phyloP scores from a whole-genome alignment of 2,797 vertebrate species.

The Peromyscus melanophrys region DNA sequence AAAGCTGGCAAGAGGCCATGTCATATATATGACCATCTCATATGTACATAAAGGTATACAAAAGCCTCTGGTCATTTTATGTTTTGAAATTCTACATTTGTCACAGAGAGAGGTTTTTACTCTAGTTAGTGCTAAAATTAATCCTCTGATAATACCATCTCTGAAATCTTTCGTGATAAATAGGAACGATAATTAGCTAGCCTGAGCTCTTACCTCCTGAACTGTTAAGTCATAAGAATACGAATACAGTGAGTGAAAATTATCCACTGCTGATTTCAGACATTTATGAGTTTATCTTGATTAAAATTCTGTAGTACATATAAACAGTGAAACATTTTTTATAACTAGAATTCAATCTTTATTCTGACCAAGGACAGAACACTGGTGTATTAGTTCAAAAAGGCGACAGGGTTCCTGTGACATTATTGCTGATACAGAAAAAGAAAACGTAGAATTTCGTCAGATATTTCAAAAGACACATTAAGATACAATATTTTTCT shows the following conservation, averaged over 20 bases:
- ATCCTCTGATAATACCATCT: conserved; percentile 50
- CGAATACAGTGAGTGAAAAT: conserved; percentile 74
- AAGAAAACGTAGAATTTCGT: conserved; percentile 19
- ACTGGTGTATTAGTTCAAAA: conserved; percentile 76
- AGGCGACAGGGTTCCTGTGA: not conserved
- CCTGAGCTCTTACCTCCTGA: conserved; percentile 15
- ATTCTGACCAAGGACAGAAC: conserved; percentile 63
- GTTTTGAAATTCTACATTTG: conserved; percentile 55
- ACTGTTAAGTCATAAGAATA: conserved; percentile 57
- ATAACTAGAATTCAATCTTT: conserved; percentile 69
- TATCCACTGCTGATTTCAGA: conserved; percentile 78
- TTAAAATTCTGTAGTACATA: conserved; percentile 77
- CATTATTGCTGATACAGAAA: not conserved
- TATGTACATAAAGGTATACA: not conserved
- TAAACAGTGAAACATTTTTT: conserved; percentile 41
- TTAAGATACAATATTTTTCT: conserved; percentile 6
- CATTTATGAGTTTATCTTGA: conserved; percentile 75
- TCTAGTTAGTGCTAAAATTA: conserved; percentile 22
- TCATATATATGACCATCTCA: not conserved
- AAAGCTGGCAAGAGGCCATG: not conserved
- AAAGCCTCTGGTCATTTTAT: conserved; percentile 20
- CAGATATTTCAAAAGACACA: conserved; percentile 15
- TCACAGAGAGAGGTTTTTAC: conserved; percentile 6
- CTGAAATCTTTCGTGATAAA: conserved; percentile 29
- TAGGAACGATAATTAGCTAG: conserved; percentile 39